Evolutionary conservation across 2,113 vertebrate species (phyloP), one percentile per base, ranked within the genome.

Genomic region (Ancistrus triradiatus): DNA sequence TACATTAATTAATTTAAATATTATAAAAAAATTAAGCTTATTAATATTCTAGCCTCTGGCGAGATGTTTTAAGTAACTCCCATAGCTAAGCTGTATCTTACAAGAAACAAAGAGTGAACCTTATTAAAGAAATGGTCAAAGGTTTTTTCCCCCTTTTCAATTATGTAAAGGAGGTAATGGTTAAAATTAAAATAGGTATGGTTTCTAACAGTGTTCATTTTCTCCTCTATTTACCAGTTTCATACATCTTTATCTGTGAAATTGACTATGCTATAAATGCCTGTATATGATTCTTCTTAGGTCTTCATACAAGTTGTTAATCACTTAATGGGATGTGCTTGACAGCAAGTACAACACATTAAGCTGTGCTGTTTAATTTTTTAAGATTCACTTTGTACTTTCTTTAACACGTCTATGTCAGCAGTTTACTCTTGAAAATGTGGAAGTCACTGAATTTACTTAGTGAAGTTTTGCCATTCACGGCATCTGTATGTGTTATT

Each of bases 381-480:
- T 22, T n/a, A 55, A 46, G 25, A 18, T 65, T 55, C 13, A 25
- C n/a, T 37, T 65, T 35, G 19, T 47, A n/a, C n/a, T 33, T 47
- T 47, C 6, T 14, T 1, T 6, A 55, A 24, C 38, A 52, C 49
- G 7, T 46, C 19, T 25, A 47, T 24, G 40, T 65, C 63, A 65
- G 63, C 51, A 38, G 50, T 64, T 64, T 64, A 7, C 21, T 7
- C 25, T 24, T 10, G 40, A 35, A 63, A 64, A 38, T 75, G 61
- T 66, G 52, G 35, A 69, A 68, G 49, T 67, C 50, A 52, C 59
- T 65, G 40, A 65, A 69, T 69, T 62, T 50, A 28, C 59, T 52
- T 59, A 28, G 55, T 47, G 31, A 40, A 55, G 6, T 38, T 60
- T 60, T 60, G 15, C 27, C 24, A 31, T 59, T 58, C 35, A 43